Percentiles rank a stretch among this genome's conserved stretches.
phyloP scores from a whole-genome alignment of 2,797 vertebrate species.

The Neosilurus mollespiculum region DNA sequence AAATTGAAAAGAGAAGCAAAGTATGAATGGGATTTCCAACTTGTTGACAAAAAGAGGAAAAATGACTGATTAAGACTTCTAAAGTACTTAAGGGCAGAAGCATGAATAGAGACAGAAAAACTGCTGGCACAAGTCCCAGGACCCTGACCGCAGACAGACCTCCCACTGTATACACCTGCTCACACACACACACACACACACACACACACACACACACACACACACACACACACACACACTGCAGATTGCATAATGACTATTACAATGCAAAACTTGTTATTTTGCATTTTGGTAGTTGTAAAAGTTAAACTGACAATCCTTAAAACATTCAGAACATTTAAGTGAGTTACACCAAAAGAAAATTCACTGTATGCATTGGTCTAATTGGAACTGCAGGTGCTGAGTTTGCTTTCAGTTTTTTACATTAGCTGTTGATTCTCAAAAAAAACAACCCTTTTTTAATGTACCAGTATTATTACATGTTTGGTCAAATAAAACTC shows the following conservation, averaged over 20 bases:
- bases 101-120: conserved; percentile 45
- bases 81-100: conserved; percentile 20
- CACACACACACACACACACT: neutral
- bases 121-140: conserved; percentile 45
- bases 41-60: neutral
- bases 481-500: neutral
- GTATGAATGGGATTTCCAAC: conserved; percentile 5
- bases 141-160: conserved; percentile 58
- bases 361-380: neutral
- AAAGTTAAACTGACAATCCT: neutral
- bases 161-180: conserved; percentile 69
- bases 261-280: neutral
- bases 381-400: neutral
- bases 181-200: conserved; percentile 28
- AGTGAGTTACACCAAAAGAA: neutral
- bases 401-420: neutral
- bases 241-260: neutral
- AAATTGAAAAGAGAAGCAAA: neutral
- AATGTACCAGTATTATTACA: neutral
- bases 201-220: conserved; percentile 37
- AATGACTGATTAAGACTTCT: neutral
- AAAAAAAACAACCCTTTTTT: neutral
- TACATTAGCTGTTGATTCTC: neutral
- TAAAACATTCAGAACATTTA: neutral
- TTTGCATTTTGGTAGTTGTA: neutral